phyloP scores from a whole-genome alignment of 2,797 vertebrate genomes.

The Cercopithecus hamlyni region DNA sequence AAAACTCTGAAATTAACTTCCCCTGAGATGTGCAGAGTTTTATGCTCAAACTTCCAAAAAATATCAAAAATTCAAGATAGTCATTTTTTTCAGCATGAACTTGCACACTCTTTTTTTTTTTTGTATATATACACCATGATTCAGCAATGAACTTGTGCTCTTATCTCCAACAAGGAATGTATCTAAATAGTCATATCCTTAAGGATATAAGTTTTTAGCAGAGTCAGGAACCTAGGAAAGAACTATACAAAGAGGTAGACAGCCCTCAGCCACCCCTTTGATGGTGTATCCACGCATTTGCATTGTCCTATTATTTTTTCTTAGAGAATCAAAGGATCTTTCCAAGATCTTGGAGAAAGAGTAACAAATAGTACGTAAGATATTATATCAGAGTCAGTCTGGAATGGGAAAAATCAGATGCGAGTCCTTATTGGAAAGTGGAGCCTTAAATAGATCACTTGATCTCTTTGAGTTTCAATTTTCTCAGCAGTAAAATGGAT shows the following conservation, averaged over 20 bases:
- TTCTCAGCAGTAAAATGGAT: background rate
- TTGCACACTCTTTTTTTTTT: background rate
- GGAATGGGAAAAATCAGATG: background rate
- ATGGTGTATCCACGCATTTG: background rate
- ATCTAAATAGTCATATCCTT: background rate
- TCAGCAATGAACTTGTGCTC: background rate
- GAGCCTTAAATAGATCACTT: background rate
- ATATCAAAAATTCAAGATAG: background rate
- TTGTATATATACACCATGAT: background rate
- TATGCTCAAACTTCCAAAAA: background rate
- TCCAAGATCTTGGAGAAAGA: background rate
- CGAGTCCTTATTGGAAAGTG: background rate
- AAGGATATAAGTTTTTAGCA: conserved; percentile 4
- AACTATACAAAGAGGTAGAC: background rate
- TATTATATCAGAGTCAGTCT: background rate
- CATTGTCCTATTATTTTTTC: background rate
- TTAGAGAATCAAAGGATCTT: background rate
- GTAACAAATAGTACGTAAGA: background rate
- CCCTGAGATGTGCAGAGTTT: background rate
- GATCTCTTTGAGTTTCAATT: background rate
- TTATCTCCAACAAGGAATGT: background rate
- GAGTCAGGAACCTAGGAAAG: background rate
- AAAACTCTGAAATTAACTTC: background rate
- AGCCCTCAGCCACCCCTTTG: background rate
- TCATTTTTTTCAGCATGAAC: background rate